Conservation (phyloP, 2,797 vertebrate genomes). For the Rhincodon typus region DNA sequence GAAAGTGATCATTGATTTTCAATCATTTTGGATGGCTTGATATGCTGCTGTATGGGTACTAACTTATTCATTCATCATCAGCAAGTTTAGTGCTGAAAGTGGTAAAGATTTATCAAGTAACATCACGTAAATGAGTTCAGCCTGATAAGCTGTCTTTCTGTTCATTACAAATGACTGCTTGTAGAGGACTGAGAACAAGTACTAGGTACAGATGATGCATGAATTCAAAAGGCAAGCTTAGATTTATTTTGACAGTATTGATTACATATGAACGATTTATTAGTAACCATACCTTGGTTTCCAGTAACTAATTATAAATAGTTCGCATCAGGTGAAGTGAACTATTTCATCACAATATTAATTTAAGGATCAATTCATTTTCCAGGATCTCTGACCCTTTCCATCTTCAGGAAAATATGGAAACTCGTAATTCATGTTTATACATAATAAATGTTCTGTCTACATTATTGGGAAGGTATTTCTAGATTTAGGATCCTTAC, state of each 20-base stretch:
- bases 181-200: not conserved
- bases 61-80: not conserved
- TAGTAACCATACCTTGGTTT: not conserved
- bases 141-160: not conserved
- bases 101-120: too few relatives aligned
- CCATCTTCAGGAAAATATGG: not conserved
- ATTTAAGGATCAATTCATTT: not conserved
- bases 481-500: not conserved
- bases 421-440: not conserved
- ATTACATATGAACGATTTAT: not conserved
- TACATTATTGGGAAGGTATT: not conserved
- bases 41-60: not conserved
- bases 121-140: not conserved
- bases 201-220: not conserved
- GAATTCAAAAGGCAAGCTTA: not conserved
- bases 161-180: not conserved
- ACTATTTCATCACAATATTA: not conserved
- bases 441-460: not conserved
- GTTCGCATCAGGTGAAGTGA: not conserved
- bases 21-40: not conserved
- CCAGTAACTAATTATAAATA: not conserved
- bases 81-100: too few relatives aligned
- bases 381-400: not conserved
- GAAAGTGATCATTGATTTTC: not conserved
- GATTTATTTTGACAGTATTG: not conserved